These are phyloP conservation scores for Psittacus erithacus DNA, from an alignment of 2,113 vertebrate species.

Conservation along the genomic window DNA sequence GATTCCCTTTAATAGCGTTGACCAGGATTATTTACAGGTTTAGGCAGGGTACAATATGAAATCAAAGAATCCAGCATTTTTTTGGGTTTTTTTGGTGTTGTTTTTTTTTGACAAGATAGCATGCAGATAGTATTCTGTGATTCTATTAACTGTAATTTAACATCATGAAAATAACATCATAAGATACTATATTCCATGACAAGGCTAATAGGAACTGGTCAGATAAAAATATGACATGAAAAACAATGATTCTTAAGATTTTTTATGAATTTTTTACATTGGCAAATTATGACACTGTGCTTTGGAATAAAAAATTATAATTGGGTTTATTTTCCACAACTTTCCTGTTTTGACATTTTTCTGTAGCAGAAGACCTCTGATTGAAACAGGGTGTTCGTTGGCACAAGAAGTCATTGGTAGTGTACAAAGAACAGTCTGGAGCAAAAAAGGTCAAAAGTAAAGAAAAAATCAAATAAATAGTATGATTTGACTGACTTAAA, in stretches of 20 bases:
- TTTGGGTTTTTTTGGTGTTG: not conserved
- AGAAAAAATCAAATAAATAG: not conserved
- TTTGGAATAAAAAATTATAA: not conserved
- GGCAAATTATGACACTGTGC: not conserved
- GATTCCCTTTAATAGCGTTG: not conserved
- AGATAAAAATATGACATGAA: not conserved
- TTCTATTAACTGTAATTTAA: not conserved
- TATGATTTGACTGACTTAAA: not conserved
- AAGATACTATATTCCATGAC: not conserved
- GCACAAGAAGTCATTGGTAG: not conserved
- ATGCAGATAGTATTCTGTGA: not conserved
- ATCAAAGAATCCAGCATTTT: not conserved
- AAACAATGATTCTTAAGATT: not conserved
- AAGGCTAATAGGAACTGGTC: not conserved
- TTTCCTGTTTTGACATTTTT: not conserved
- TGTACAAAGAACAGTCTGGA: rapidly evolving
- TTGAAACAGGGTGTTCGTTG: not conserved
- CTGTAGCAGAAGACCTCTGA: not conserved
- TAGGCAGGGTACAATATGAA: not conserved
- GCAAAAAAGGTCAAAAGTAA: not conserved
- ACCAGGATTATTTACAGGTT: not conserved
- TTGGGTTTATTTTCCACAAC: not conserved
- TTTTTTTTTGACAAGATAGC: not conserved
- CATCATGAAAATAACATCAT: not conserved
- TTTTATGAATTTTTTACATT: not conserved